Percentiles rank a stretch among this genome's conserved stretches.
Evolutionary conservation across 2,888 invertebrate species (phyloP).

Genomic region (Phengaris arion): DNA sequence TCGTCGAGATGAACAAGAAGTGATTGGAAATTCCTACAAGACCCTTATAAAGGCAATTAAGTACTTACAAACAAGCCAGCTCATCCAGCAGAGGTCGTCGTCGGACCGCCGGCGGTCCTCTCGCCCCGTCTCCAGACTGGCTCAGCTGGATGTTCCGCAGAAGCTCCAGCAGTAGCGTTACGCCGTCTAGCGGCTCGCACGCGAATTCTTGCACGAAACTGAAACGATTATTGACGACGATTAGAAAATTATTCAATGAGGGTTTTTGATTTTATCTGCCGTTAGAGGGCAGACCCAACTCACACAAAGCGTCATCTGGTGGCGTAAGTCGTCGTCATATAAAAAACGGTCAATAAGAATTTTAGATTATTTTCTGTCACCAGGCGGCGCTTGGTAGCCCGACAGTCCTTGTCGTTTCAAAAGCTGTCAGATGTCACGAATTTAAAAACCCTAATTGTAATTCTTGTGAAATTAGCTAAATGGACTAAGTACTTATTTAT

Average conservation of each 20-base stretch:
- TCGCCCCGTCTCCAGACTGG: constrained; percentile 82
- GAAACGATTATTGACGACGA: constrained; percentile 44
- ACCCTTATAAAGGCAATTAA: not conserved
- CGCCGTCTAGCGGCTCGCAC: constrained; percentile 92
- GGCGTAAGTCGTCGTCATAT: no score
- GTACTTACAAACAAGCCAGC: constrained; percentile 87
- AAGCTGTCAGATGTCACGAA: no score
- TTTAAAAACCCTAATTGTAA: no score
- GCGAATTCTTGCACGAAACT: constrained; percentile 97
- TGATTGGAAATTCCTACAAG: not conserved
- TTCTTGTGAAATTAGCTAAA: not conserved
- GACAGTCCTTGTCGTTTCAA: no score
- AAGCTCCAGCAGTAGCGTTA: constrained; percentile 89
- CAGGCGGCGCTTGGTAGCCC: no score
- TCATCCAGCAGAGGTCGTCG: constrained; percentile 90
- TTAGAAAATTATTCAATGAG: not conserved
- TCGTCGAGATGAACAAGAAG: no score
- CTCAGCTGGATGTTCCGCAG: constrained; percentile 91
- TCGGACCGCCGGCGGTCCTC: constrained; percentile 83
- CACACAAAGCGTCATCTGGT: no score
- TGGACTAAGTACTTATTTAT: no score
- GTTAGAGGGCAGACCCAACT: no score
- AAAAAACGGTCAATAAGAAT: no score
- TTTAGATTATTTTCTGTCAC: no score
- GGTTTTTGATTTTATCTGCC: no score